Base-by-base conservation (phyloP, 2,113 vertebrate genomes). In the Chauna torquata region DNA sequence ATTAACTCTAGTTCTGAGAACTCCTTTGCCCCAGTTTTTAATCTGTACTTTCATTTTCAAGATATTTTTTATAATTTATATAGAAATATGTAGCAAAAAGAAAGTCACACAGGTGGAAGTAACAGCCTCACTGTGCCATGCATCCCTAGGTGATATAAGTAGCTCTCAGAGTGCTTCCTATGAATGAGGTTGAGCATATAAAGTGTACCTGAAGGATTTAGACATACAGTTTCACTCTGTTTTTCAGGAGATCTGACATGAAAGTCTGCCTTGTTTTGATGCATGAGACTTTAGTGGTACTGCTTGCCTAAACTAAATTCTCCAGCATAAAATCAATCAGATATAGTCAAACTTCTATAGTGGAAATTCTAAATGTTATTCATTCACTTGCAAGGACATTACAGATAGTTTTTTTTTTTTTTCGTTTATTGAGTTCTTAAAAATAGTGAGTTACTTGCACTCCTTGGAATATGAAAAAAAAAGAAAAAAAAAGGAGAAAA, bases 261-360 rank as follows among this genome's bases (percentile, higher is more conserved):
- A 64, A 95, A 86, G 71, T 57, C 71, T 83, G 49, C 68, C 83
- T 82, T 55, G 22, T 80, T 74, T 88, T 86, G 71, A 83, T 77
- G 76, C 44, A 44, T 74, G 62, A 61, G 36, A 47, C 36, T 86
- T 90, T 40, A 83, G 58, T n/a, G 32, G 58, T 69, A 38, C 44
- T 86, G 80, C 76, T 95, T 86, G 40, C 83, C 71, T 88, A 80
- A 94, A 95, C 62, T 47, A 80, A 94, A 86, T 83, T 94, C 40
- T 81, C 16, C 34, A 80, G 83, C 76, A 92, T 91, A 86, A 95
- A 96, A 92, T 94, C 86, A 82, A 94, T 94, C 80, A 65, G 83
- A 77, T 87, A 90, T 62, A 44, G 40, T 91, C 81, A 89, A 59
- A 94, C 42, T 89, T 78, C 12, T 87, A 8, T 10, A 84, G 81